Evolutionary conservation across 2,888 invertebrate species (phyloP).

Genomic region (Megalurothrips usitatus): DNA sequence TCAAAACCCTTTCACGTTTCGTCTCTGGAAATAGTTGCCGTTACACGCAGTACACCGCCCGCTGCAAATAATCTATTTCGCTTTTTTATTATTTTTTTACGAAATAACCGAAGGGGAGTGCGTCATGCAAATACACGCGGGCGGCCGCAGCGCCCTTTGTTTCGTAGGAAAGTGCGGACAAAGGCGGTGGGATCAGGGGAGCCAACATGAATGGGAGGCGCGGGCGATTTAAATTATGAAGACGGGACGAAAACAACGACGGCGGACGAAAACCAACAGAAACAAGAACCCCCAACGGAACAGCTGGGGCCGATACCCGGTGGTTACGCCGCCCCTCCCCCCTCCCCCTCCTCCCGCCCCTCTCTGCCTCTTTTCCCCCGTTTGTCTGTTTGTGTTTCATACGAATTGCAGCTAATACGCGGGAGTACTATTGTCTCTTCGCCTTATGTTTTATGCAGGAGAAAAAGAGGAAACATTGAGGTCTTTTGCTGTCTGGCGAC

Average conservation of each 20-base stretch:
- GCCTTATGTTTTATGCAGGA: conserved; percentile 11
- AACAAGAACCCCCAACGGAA: conserved; percentile 19
- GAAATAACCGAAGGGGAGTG: not conserved
- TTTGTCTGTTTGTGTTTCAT: not conserved
- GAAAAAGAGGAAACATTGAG: not conserved
- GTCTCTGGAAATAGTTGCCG: too few species aligned
- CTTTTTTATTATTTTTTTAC: too few species aligned
- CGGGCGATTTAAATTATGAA: conserved; percentile 11
- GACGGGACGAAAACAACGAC: not conserved
- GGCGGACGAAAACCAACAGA: not conserved
- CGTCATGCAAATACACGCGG: not conserved
- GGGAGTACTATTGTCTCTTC: not conserved
- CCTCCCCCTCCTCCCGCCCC: not conserved
- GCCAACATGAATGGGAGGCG: not conserved
- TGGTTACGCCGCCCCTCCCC: not conserved
- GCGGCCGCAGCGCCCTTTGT: not conserved
- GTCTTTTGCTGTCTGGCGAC: not conserved
- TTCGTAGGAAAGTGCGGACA: not conserved
- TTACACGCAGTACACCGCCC: too few species aligned
- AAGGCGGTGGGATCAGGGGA: not conserved
- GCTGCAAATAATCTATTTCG: too few species aligned
- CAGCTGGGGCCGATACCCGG: not conserved
- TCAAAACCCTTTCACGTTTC: too few species aligned
- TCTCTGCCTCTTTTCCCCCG: not conserved
- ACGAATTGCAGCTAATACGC: not conserved